A percentile compares a stretch with the other conserved stretches of the same genome.
phyloP scores from a whole-genome alignment of 2,113 vertebrate species.

The Carassius carassius region DNA sequence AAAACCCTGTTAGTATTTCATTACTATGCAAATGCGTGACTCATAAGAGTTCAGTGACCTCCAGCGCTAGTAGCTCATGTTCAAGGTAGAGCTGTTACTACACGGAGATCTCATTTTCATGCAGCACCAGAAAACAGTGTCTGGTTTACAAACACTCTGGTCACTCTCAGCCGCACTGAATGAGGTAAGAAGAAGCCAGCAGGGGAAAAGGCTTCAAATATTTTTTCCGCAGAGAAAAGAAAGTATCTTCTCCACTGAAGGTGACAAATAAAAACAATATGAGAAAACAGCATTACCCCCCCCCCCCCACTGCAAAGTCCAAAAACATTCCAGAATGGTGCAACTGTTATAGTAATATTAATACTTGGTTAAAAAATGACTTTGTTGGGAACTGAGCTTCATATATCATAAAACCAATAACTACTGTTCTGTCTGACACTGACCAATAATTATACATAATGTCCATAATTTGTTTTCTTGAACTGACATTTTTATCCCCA shows the following conservation, averaged over 20 bases:
- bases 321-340: not conserved
- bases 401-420: not conserved
- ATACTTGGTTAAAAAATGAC: not conserved
- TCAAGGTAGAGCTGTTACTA: constrained; percentile 12
- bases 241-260: not conserved
- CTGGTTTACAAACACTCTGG: constrained; percentile 9
- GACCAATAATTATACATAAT: not conserved
- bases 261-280: not conserved
- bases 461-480: not conserved
- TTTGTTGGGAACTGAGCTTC: not conserved
- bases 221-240: constrained; percentile 4
- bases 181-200: not conserved
- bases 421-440: not conserved
- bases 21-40: constrained; percentile 28
- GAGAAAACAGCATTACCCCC: not conserved
- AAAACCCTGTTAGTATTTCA: constrained; percentile 23
- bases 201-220: not conserved
- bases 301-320: not conserved
- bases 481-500: not conserved
- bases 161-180: not conserved
- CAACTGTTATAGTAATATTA: not conserved
- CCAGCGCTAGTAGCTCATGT: constrained; percentile 7
- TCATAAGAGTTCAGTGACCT: constrained; percentile 41
- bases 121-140: not conserved
- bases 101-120: constrained; percentile 41